Conservation (phyloP, 37 sponge, comb jelly and placozoan genomes). For the Ianthella basta region DNA sequence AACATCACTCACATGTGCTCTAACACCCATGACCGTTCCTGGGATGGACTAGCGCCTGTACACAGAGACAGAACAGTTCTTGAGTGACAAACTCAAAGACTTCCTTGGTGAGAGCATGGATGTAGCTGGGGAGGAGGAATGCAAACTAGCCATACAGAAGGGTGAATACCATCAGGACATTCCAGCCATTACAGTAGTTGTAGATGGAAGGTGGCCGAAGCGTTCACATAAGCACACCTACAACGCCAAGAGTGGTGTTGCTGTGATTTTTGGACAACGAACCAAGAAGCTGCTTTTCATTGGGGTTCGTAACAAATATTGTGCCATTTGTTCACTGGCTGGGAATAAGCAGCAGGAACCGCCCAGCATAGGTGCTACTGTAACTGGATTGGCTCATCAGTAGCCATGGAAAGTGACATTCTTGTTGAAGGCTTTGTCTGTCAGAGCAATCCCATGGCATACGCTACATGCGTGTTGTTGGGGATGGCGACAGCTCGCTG, state of each 20-base stretch:
- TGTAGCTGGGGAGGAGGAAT: slow-evolving; percentile 34
- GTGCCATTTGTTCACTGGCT: slow-evolving; percentile 33
- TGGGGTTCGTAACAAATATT: slow-evolving; percentile 66
- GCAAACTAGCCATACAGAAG: slow-evolving; percentile 29
- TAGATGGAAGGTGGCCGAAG: slow-evolving; percentile 71
- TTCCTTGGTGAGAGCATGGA: slow-evolving; percentile 6
- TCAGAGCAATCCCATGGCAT: slow-evolving; percentile 11
- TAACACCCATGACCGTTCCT: slow-evolving; percentile 38
- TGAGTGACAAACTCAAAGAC: slow-evolving; percentile 28
- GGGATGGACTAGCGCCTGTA: slow-evolving; percentile 46
- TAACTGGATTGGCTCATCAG: slow-evolving; percentile 8
- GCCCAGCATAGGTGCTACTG: not conserved
- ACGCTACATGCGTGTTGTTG: slow-evolving; percentile 13
- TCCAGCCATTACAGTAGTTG: slow-evolving; percentile 57
- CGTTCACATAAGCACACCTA: slow-evolving; percentile 60
- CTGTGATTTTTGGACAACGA: slow-evolving; percentile 51
- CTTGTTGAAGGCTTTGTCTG: slow-evolving; percentile 16
- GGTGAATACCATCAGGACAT: slow-evolving; percentile 40
- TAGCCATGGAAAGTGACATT: slow-evolving; percentile 27
- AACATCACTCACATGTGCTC: slow-evolving; percentile 15
- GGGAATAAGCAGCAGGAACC: not conserved
- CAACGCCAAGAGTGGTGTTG: slow-evolving; percentile 72
- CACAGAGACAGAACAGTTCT: slow-evolving; percentile 28
- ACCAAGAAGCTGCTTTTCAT: slow-evolving; percentile 51
- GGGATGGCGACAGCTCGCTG: slow-evolving; percentile 34